phyloP scores from a whole-genome alignment of 2,888 invertebrate species.

The Stenodema calcarata region DNA sequence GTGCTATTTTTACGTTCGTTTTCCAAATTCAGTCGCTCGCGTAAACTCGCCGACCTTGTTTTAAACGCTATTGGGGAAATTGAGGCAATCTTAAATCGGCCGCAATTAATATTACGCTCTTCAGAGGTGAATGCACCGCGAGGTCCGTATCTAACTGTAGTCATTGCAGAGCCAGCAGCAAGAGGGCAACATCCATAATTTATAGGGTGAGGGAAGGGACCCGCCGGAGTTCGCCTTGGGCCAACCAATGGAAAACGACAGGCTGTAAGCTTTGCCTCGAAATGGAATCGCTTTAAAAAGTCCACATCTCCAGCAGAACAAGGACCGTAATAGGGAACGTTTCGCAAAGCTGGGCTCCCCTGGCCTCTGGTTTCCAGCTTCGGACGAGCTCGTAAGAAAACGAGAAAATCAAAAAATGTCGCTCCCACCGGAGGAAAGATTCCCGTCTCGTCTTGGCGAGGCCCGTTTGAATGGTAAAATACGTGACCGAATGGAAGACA shows the following conservation, averaged over 20 bases:
- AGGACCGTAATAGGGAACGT: neutral
- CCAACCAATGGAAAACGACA: neutral
- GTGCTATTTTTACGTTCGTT: too few species aligned
- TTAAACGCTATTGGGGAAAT: neutral
- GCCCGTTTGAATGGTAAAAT: neutral
- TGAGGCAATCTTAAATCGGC: neutral
- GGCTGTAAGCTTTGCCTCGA: neutral
- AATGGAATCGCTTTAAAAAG: conserved; percentile 10
- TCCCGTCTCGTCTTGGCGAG: neutral
- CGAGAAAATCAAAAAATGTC: conserved; percentile 5
- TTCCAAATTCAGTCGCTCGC: neutral
- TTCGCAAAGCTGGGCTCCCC: neutral
- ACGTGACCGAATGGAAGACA: neutral
- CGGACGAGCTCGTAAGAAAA: conserved; percentile 17
- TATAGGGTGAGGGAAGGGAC: conserved; percentile 25
- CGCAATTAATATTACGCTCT: neutral
- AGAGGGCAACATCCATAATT: conserved; percentile 25
- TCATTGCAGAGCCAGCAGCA: neutral
- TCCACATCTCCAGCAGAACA: neutral
- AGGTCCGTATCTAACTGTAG: conserved; percentile 26
- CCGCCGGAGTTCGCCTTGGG: neutral
- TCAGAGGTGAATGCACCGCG: conserved; percentile 29
- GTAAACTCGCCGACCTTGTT: neutral
- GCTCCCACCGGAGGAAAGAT: neutral
- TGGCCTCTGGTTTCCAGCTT: neutral